A percentile compares a stretch with the other conserved stretches of the same genome.
Evolutionary conservation across 1,140 invertebrate genomes (phyloP).

Genomic region (Bombus soroeensis): DNA sequence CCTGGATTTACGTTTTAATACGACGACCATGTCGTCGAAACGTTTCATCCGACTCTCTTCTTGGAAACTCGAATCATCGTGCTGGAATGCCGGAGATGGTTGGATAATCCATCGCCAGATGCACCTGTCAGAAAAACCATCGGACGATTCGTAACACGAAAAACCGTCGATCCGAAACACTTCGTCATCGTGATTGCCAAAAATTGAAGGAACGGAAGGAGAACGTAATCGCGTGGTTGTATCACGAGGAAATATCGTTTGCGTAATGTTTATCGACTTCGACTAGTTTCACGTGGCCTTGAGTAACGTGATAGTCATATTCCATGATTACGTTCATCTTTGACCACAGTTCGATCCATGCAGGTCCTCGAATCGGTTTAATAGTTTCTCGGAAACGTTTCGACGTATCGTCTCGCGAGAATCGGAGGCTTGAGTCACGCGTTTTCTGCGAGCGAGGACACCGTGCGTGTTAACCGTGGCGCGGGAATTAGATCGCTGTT

Average conservation of each 20-base stretch:
- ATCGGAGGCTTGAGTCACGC: conserved; percentile 43
- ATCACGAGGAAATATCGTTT: background rate
- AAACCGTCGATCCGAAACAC: background rate
- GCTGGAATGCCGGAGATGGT: background rate
- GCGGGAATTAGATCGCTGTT: conserved; percentile 44
- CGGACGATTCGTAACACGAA: too few species aligned
- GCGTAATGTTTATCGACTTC: conserved; percentile 5
- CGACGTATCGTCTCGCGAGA: conserved; percentile 16
- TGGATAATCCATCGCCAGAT: background rate
- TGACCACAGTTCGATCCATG: background rate
- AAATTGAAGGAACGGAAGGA: background rate
- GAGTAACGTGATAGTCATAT: background rate
- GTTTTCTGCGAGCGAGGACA: conserved; percentile 43
- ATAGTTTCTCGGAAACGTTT: conserved; percentile 53
- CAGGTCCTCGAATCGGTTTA: conserved; percentile 23
- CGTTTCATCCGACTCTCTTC: background rate
- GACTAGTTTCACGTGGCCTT: conserved; percentile 32
- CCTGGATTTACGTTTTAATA: conserved; percentile 26
- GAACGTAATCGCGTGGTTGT: background rate
- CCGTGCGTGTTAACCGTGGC: conserved; percentile 10
- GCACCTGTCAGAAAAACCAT: background rate
- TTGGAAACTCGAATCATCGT: conserved; percentile 5
- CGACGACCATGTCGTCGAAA: background rate
- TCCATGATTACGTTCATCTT: background rate
- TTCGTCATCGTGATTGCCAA: conserved; percentile 19